These are phyloP conservation scores for Elaphurus davidianus DNA, from an alignment of 2,113 vertebrate species.

Conservation along the genomic window DNA sequence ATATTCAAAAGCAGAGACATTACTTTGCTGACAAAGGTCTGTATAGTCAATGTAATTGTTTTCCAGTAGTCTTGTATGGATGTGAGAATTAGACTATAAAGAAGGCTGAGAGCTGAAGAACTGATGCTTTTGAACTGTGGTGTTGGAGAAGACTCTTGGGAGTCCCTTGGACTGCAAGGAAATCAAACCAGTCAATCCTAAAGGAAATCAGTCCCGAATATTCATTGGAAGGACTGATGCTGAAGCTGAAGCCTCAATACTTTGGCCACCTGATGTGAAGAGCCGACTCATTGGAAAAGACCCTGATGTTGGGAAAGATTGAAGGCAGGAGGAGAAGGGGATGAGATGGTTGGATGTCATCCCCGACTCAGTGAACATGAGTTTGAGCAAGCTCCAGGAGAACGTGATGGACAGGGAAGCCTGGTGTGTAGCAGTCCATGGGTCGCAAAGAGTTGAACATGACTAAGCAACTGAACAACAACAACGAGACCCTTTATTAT, in stretches of 20 bases:
- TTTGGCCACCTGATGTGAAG: not conserved
- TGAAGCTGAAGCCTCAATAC: not conserved
- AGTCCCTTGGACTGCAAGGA: not conserved
- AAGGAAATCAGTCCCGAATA: not conserved
- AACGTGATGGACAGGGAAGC: not conserved
- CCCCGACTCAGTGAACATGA: not conserved
- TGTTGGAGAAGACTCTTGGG: not conserved
- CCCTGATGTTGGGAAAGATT: not conserved
- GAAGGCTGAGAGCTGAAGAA: not conserved
- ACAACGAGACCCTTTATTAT: not conserved
- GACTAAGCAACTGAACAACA: not conserved
- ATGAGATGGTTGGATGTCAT: not conserved
- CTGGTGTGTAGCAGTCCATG: not conserved
- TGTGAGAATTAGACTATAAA: not conserved
- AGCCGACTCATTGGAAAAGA: not conserved
- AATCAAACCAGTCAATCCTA: not conserved
- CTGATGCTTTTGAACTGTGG: not conserved
- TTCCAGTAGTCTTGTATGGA: not conserved
- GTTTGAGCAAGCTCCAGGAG: not conserved
- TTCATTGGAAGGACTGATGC: not conserved
- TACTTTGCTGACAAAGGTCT: not conserved
- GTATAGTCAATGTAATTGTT: not conserved
- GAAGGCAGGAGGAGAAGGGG: not conserved
- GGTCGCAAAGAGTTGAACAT: not conserved
- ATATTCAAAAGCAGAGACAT: not conserved